These are phyloP conservation scores for Amblyjoppa proteus DNA, from an alignment of 2,888 invertebrate genomes.

Conservation along the genomic window DNA sequence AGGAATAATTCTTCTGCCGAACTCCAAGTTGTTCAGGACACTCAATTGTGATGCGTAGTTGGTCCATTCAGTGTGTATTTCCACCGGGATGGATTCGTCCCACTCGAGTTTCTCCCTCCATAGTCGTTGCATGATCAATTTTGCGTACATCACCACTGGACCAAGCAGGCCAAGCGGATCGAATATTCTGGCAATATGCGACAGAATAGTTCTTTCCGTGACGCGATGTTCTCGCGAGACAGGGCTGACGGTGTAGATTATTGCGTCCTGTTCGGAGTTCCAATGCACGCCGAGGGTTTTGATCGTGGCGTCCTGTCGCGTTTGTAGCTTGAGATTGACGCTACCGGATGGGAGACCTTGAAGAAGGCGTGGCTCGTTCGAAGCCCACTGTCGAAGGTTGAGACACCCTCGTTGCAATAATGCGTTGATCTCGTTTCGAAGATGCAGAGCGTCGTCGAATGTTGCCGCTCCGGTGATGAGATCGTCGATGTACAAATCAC, in stretches of 20 bases:
- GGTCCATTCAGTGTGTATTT: conserved; percentile 61
- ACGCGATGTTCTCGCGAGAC: conserved; percentile 3
- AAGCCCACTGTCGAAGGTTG: conserved; percentile 69
- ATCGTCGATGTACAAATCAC: conserved; percentile 69
- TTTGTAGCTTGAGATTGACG: conserved; percentile 51
- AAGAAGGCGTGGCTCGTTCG: conserved; percentile 61
- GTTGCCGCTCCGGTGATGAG: conserved; percentile 50
- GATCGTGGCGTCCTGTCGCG: conserved; percentile 18
- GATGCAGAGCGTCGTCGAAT: conserved; percentile 1
- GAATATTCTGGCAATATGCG: conserved; percentile 70
- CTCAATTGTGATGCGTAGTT: conserved; percentile 54
- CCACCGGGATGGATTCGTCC: conserved; percentile 69
- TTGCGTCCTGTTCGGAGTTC: conserved; percentile 58
- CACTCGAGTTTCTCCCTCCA: conserved; percentile 71
- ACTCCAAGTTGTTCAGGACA: conserved; percentile 56
- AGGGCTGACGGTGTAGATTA: conserved; percentile 51
- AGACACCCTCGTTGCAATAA: conserved; percentile 56
- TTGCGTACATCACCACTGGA: conserved; percentile 68
- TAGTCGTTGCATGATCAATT: conserved; percentile 69
- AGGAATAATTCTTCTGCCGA: conserved; percentile 58
- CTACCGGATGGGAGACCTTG: conserved; percentile 24
- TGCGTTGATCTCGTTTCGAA: conserved; percentile 55
- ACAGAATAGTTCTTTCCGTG: conserved; percentile 69
- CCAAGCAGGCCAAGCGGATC: conserved; percentile 70
- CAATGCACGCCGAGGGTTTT: conserved; percentile 66